Evolutionary conservation across 2,888 invertebrate genomes (phyloP).

Genomic region (Mythimna lalbum): DNA sequence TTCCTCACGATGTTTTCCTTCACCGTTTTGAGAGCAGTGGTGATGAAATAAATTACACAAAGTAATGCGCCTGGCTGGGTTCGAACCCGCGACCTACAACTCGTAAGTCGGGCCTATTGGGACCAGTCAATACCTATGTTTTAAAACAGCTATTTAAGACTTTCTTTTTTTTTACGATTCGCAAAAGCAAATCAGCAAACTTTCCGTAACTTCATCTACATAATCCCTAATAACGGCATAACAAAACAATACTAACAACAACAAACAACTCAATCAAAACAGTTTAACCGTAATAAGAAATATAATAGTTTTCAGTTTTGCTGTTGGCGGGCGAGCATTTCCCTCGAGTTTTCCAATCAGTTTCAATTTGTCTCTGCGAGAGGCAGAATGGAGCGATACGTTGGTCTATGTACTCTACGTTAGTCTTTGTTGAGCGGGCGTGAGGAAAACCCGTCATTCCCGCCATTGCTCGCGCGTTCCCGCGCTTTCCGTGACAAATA

Average conservation of each 20-base stretch:
- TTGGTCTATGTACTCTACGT: slow-evolving; percentile 55
- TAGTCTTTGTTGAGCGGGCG: slow-evolving; percentile 65
- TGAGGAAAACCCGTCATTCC: slow-evolving; percentile 42
- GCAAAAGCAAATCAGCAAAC: background rate
- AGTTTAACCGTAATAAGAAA: slow-evolving; percentile 38
- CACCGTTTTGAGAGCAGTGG: too few species aligned
- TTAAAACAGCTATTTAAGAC: background rate
- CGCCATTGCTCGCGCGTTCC: slow-evolving; percentile 50
- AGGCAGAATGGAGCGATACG: slow-evolving; percentile 53
- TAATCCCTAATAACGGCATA: background rate
- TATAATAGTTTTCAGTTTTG: slow-evolving; percentile 48
- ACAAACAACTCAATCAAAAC: slow-evolving; percentile 50
- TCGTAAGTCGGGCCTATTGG: too few species aligned
- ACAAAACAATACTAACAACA: slow-evolving; percentile 28
- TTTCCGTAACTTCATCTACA: slow-evolving; percentile 22
- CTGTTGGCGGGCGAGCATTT: slow-evolving; percentile 42
- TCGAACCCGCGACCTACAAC: too few species aligned
- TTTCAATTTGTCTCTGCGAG: slow-evolving; percentile 50
- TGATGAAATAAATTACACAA: too few species aligned
- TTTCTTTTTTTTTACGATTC: background rate
- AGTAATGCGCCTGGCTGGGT: too few species aligned
- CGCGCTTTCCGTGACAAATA: slow-evolving; percentile 48
- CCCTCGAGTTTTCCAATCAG: slow-evolving; percentile 58
- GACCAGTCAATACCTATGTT: too few species aligned
- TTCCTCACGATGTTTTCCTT: too few species aligned